Evolutionary conservation across 2,797 vertebrate genomes (phyloP).

Genomic region (Ceyx erithaca): DNA sequence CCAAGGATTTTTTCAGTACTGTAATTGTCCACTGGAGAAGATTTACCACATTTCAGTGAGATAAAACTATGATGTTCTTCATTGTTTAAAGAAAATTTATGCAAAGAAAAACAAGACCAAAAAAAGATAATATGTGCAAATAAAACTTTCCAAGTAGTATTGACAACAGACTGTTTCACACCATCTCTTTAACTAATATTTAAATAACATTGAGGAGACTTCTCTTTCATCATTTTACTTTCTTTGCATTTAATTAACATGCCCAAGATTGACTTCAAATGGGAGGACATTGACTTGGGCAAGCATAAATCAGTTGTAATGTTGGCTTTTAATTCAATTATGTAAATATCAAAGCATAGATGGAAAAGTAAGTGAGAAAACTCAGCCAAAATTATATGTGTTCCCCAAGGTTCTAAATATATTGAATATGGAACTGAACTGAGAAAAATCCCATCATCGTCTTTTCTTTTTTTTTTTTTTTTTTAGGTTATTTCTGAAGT

Average conservation of each 20-base stretch:
- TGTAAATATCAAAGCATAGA: neutral
- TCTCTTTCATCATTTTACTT: neutral
- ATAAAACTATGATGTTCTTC: neutral
- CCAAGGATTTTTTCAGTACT: neutral
- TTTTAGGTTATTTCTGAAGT: neutral
- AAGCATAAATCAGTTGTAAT: neutral
- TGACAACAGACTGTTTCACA: neutral
- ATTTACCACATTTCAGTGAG: neutral
- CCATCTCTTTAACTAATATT: neutral
- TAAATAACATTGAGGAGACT: neutral
- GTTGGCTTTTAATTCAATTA: neutral
- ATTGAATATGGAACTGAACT: neutral
- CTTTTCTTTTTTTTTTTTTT: neutral
- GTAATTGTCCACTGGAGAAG: neutral
- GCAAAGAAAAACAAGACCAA: neutral
- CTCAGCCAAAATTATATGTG: neutral
- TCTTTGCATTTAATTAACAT: constrained; percentile 8
- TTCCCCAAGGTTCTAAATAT: neutral
- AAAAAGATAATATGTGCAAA: neutral
- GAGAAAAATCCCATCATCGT: neutral
- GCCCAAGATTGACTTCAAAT: neutral
- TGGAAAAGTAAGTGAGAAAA: neutral
- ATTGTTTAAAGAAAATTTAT: neutral
- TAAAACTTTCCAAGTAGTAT: neutral
- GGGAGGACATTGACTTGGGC: neutral